Percentiles rank a stretch among this genome's conserved stretches.
phyloP scores from a whole-genome alignment of 2,797 vertebrate species.

The Pristis pectinata region DNA sequence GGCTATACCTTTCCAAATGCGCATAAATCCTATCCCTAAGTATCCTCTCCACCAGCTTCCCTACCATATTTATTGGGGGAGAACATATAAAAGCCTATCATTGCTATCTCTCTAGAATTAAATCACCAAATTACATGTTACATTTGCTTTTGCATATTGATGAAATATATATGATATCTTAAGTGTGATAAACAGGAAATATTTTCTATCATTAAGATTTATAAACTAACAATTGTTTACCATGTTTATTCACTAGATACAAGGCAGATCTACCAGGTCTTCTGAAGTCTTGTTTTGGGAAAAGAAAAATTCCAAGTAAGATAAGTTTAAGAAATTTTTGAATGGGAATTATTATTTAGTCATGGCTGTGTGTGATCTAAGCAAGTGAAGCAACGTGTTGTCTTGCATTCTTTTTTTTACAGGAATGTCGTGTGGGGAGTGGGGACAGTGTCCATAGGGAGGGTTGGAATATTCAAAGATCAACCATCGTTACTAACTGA shows the following conservation, averaged over 20 bases:
- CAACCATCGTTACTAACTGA: background rate
- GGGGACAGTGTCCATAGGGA: background rate
- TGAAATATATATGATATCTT: background rate
- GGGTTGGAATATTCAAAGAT: background rate
- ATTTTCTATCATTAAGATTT: background rate
- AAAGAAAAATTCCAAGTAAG: constrained; percentile 28
- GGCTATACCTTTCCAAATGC: no score
- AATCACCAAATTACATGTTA: background rate
- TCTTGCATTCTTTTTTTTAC: background rate
- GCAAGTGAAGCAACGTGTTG: background rate
- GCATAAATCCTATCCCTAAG: no score
- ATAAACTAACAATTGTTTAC: background rate
- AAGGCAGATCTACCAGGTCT: constrained; percentile 22
- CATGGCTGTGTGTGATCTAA: background rate
- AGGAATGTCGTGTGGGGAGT: background rate
- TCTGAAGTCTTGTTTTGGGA: constrained; percentile 4
- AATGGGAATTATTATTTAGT: background rate
- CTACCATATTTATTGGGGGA: no score
- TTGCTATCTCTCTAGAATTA: background rate
- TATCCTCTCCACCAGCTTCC: no score
- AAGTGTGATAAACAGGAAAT: background rate
- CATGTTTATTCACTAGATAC: background rate
- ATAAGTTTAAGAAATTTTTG: background rate
- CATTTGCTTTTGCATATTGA: background rate
- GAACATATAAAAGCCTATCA: background rate